These are phyloP conservation scores for Chrysodeixis includens DNA, from an alignment of 2,888 invertebrate species.

Conservation along the genomic window DNA sequence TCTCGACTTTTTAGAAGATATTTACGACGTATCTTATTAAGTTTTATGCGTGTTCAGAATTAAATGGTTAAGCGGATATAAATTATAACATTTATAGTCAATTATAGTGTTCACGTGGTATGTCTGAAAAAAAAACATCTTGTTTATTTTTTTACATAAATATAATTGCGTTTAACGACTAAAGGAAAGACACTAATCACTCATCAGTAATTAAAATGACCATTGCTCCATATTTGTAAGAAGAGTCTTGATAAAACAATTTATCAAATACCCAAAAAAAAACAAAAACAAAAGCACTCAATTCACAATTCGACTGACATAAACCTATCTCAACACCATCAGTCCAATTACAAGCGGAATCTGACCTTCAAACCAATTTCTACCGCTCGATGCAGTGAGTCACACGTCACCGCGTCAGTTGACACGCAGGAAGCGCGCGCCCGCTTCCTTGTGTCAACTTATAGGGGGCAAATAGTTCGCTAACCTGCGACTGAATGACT, in stretches of 20 bases:
- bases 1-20: neutral
- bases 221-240: too few species aligned
- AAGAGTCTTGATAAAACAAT: too few species aligned
- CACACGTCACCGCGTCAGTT: constrained; percentile 35
- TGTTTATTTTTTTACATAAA: too few species aligned
- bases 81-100: too few species aligned
- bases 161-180: too few species aligned
- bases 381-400: constrained; percentile 29
- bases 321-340: neutral
- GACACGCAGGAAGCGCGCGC: constrained; percentile 55
- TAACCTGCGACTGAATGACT: constrained; percentile 47
- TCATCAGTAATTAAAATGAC: too few species aligned
- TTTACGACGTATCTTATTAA: neutral
- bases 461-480: constrained; percentile 63
- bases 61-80: neutral
- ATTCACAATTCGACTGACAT: too few species aligned
- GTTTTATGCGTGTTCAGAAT: neutral
- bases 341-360: neutral
- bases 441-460: constrained; percentile 64
- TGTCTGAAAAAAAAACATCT: too few species aligned
- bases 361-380: constrained; percentile 32
- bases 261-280: too few species aligned
- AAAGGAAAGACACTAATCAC: too few species aligned
- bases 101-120: too few species aligned
- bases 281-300: too few species aligned